Evolutionary conservation across 37 sponge, comb jelly and placozoan species (phyloP).

Genomic region (Theonella swinhoei): DNA sequence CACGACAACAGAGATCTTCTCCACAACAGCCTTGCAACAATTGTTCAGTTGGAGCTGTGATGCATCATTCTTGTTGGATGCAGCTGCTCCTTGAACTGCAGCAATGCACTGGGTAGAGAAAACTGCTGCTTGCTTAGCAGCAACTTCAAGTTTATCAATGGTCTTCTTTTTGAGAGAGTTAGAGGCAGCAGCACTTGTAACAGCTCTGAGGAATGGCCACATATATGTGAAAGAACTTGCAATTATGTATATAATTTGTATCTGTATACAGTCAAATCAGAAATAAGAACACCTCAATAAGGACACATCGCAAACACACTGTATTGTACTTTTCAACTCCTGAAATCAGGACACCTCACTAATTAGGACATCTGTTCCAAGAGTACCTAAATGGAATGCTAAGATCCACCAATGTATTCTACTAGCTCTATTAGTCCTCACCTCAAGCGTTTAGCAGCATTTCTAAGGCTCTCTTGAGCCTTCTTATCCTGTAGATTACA

Average conservation of each 20-base stretch:
- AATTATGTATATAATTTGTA: no score
- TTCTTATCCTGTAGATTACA: conserved; percentile 71
- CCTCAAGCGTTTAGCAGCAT: conserved; percentile 80
- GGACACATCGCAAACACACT: no score
- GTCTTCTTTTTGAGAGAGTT: conserved; percentile 87
- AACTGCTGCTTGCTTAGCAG: conserved; percentile 91
- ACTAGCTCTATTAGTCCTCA: no score
- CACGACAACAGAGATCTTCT: conserved; percentile 81
- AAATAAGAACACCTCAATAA: no score
- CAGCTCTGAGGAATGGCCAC: conserved; percentile 27
- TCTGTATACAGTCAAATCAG: no score
- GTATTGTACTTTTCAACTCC: no score
- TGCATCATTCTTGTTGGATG: conserved; percentile 87
- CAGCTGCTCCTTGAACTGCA: conserved; percentile 93
- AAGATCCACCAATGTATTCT: no score
- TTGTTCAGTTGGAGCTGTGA: conserved; percentile 80
- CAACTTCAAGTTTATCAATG: conserved; percentile 83
- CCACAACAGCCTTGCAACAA: conserved; percentile 92
- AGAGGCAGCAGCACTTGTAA: conserved; percentile 68
- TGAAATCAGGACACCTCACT: no score
- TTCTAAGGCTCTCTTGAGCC: conserved; percentile 72
- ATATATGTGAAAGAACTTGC: not conserved
- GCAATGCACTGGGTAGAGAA: conserved; percentile 94
- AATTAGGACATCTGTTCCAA: no score
- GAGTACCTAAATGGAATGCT: no score